phyloP scores from a whole-genome alignment of 2,888 invertebrate species.

The Eupithecia subumbrata region DNA sequence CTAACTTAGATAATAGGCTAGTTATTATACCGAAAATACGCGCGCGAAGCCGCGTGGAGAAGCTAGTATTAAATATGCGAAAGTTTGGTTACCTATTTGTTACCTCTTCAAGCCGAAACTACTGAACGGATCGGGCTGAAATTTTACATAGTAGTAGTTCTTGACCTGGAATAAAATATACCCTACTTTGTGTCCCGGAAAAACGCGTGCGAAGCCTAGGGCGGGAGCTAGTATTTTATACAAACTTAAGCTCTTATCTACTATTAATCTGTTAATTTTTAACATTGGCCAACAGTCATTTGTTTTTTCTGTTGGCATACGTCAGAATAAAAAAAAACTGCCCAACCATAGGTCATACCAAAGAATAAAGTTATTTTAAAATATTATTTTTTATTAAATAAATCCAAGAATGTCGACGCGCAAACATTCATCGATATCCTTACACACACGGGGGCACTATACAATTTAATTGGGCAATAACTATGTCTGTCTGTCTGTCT shows the following conservation, averaged over 20 bases:
- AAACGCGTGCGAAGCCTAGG: background rate
- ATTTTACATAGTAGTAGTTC: no score
- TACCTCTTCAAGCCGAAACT: no score
- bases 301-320: background rate
- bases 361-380: no score
- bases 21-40: no score
- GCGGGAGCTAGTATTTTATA: background rate
- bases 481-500: conserved; percentile 39
- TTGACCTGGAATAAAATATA: background rate
- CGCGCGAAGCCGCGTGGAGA: no score
- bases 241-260: background rate
- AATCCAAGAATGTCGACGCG: no score
- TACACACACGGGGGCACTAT: conserved; percentile 29
- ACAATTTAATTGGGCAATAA: conserved; percentile 45
- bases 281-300: background rate
- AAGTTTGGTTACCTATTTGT: background rate
- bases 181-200: background rate
- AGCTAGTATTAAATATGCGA: background rate
- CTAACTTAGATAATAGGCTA: no score
- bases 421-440: no score
- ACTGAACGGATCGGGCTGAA: no score
- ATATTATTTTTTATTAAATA: no score
- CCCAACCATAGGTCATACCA: no score
- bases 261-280: background rate
- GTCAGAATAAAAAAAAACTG: no score